Percentiles rank a stretch among this genome's conserved stretches.
Evolutionary conservation across 2,888 invertebrate genomes (phyloP).

Genomic region (Noctuana brunneofusca): DNA sequence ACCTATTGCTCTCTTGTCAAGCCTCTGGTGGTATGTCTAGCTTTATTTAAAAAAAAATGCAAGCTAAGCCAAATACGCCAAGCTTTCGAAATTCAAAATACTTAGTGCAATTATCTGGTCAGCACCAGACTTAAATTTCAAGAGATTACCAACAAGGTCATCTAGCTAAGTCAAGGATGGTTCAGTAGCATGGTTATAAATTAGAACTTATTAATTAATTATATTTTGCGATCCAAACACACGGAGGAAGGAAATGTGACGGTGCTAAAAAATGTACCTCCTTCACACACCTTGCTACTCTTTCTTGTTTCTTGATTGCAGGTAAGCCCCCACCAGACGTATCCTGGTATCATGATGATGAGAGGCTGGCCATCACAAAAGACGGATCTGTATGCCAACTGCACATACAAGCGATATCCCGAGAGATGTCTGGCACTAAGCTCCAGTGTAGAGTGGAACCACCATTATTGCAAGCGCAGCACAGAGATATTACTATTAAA

Average conservation of each 20-base stretch:
- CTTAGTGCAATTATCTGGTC: too few relatives aligned
- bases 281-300: too few relatives aligned
- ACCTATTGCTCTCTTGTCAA: constrained; percentile 92
- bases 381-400: constrained; percentile 90
- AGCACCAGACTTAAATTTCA: too few relatives aligned
- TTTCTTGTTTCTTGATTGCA: constrained; percentile 56
- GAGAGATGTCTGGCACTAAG: constrained; percentile 88
- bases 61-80: too few relatives aligned
- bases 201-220: too few relatives aligned
- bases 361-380: constrained; percentile 89
- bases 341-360: constrained; percentile 91
- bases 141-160: too few relatives aligned
- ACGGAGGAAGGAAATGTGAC: too few relatives aligned
- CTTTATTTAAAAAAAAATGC: not conserved
- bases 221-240: too few relatives aligned
- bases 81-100: not conserved
- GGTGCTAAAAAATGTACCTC: too few relatives aligned
- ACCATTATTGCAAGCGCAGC: constrained; percentile 86
- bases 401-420: constrained; percentile 86
- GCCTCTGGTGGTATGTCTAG: constrained; percentile 89
- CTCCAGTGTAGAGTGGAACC: constrained; percentile 91
- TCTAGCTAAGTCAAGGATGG: too few relatives aligned
- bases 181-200: too few relatives aligned
- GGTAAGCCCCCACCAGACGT: constrained; percentile 92
- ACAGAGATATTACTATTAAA: constrained; percentile 89